Percentiles rank a stretch among this genome's conserved stretches.
These are phyloP conservation scores for Nothoprocta pentlandii DNA, from an alignment of 2,113 vertebrate species.

Conservation along the genomic window DNA sequence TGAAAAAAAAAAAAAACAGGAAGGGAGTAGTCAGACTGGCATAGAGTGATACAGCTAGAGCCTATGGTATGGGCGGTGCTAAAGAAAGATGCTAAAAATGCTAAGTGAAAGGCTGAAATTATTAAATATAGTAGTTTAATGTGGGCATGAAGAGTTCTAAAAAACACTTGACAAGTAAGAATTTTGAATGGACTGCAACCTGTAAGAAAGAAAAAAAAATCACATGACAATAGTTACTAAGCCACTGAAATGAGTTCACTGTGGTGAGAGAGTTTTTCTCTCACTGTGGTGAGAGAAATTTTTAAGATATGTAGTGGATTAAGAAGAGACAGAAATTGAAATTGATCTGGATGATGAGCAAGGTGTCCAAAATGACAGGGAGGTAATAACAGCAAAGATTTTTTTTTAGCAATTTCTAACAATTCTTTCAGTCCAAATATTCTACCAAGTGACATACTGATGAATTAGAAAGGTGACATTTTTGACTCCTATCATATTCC, in stretches of 20 bases:
- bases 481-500: not conserved
- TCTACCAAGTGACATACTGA: not conserved
- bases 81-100: not conserved
- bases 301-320: not conserved
- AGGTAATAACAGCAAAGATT: not conserved
- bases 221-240: not conserved
- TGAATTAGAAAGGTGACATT: not conserved
- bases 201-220: not conserved
- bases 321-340: not conserved
- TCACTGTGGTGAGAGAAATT: not conserved
- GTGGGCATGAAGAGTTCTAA: not conserved
- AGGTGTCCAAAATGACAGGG: not conserved
- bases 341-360: not conserved
- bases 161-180: not conserved
- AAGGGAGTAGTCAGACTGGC: not conserved
- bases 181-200: slow-evolving; percentile 16
- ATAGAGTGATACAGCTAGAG: not conserved
- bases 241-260: not conserved
- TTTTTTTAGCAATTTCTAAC: not conserved
- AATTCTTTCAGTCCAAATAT: not conserved
- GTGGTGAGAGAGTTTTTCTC: not conserved
- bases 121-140: not conserved
- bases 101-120: slow-evolving; percentile 19
- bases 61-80: not conserved
- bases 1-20: not conserved